Evolutionary conservation across 2,888 invertebrate species (phyloP), one percentile per base, ranked within the genome.

Genomic region (Rhamphomyia laevipes): DNA sequence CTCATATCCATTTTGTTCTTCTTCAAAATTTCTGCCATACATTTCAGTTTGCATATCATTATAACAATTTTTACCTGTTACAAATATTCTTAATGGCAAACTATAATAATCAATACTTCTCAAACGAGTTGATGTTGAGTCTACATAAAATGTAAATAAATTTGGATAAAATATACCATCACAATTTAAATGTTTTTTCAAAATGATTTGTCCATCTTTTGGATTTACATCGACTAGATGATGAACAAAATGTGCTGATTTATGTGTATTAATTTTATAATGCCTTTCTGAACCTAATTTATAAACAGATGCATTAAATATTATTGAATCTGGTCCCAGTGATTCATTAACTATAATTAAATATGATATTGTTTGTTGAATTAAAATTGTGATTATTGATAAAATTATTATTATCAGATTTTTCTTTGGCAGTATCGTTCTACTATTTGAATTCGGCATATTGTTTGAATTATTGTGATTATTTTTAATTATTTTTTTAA

Each of bases 51-150:
- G 74, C 50, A 79, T 75, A 58, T 82, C 76, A 51, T 80, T 73
- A 48, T 77, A 80, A 59, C 86, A 86, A 58, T 78, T 76, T 54
- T 77, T 76, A 1, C 87, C 87, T 12, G 82, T 77, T 33, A 89
- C 81, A 56, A 87, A 75, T 47, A 88, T 77, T 55, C 88, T 74
- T 51, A 89, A 73, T 2, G 88, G 87, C 49, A 88, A 67, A 61
- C 88, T 86, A 63, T 86, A 87, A 65, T 87, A 89, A 63, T 88
- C 86, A 53, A 89, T 84, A 57, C 85, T 85, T 44, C 84, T 76
- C 53, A 86, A 73, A 48, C 85, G 74, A 59, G 83, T 86, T 53
- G 88, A 86, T 46, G 84, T 85, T 33, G 90, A 90, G 65, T 91
- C 90, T 52, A 91, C 82, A 68, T 88, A 86, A 63, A 89, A 79